Conservation (phyloP, 2,113 vertebrate species). For the Sander vitreus region DNA sequence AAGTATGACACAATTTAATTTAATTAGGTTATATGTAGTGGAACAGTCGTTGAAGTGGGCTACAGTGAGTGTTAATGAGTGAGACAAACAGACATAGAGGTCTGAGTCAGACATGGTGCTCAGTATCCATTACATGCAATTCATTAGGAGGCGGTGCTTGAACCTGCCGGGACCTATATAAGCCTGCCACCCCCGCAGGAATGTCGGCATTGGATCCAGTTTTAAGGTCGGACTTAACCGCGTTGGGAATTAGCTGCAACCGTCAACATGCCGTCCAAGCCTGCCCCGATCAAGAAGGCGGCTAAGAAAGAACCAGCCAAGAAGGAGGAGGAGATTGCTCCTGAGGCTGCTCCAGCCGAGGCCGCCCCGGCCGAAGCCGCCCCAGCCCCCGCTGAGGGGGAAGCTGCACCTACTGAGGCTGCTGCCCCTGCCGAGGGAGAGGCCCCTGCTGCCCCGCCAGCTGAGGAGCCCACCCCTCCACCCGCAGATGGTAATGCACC, state of each 20-base stretch:
- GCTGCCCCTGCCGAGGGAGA: conserved; percentile 37
- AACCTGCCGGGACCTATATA: conserved; percentile 53
- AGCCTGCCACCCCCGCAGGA: conserved; percentile 29
- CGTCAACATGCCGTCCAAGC: conserved; percentile 79
- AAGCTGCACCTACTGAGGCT: conserved; percentile 21
- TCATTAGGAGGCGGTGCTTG: conserved; percentile 67
- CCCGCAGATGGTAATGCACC: conserved; percentile 74
- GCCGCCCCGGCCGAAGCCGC: conserved; percentile 6
- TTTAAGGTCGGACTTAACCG: conserved; percentile 58
- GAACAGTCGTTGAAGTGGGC: not conserved
- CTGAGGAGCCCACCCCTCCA: conserved; percentile 65
- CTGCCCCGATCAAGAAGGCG: conserved; percentile 84
- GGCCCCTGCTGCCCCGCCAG: conserved; percentile 44
- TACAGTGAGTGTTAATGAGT: conserved; percentile 12
- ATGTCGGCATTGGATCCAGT: conserved; percentile 71
- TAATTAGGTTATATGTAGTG: not conserved
- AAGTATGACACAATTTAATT: too few species aligned
- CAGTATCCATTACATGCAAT: conserved; percentile 65
- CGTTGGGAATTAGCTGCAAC: conserved; percentile 76
- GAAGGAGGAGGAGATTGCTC: conserved; percentile 60
- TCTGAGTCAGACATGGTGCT: conserved; percentile 47
- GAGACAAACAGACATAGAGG: conserved; percentile 31
- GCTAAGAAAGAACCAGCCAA: conserved; percentile 74
- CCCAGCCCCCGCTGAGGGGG: conserved; percentile 24
- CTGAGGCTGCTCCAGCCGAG: conserved; percentile 42